A percentile compares a stretch with the other conserved stretches of the same genome.
phyloP scores from a whole-genome alignment of 1,140 invertebrate species.

The Cydia amplana region DNA sequence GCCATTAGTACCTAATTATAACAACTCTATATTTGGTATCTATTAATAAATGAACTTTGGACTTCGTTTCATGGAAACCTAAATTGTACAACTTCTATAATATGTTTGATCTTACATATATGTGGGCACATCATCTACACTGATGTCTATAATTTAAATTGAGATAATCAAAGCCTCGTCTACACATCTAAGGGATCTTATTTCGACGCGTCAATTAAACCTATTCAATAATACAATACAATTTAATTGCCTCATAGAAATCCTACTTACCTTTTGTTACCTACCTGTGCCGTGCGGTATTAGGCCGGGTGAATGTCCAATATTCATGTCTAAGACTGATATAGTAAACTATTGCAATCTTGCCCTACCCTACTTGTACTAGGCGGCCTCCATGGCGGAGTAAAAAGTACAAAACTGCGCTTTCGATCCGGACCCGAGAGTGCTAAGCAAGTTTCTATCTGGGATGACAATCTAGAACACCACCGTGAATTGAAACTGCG shows the following conservation, averaged over 20 bases:
- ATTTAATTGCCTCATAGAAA: neutral
- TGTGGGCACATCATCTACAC: too few species aligned
- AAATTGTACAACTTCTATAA: neutral
- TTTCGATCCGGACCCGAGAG: constrained; percentile 61
- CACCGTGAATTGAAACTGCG: constrained; percentile 1
- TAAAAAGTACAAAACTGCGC: constrained; percentile 63
- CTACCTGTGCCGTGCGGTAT: neutral
- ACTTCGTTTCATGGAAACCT: neutral
- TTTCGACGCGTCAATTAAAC: neutral
- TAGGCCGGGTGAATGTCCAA: constrained; percentile 27
- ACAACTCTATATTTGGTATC: neutral
- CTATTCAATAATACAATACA: neutral
- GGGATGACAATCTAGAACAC: constrained; percentile 49
- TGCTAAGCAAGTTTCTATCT: constrained; percentile 62
- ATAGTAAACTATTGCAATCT: constrained; percentile 32
- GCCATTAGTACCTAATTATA: too few species aligned
- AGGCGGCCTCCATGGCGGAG: constrained; percentile 41
- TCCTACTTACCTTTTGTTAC: neutral
- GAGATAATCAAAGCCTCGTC: neutral
- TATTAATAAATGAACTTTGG: neutral
- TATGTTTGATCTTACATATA: too few species aligned
- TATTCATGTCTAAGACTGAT: constrained; percentile 36
- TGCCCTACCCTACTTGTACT: constrained; percentile 48
- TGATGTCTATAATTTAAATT: neutral
- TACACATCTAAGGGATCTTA: neutral